Evolutionary conservation across 2,888 invertebrate species (phyloP).

Genomic region (Sinhomidia bicolor): DNA sequence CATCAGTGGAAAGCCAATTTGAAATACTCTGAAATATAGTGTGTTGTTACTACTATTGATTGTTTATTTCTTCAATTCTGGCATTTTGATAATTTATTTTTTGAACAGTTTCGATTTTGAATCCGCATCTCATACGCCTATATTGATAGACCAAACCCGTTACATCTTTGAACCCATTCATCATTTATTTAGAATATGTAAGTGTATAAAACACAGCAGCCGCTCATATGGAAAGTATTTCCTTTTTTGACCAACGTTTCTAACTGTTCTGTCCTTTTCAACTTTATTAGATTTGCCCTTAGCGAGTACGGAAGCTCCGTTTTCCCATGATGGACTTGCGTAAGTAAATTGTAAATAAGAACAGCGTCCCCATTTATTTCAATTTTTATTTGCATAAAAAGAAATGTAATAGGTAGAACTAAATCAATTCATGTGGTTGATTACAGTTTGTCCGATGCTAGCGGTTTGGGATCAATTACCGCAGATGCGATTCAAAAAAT

Average conservation of each 20-base stretch:
- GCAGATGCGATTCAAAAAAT: too few species aligned
- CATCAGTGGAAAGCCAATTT: slow-evolving; percentile 22
- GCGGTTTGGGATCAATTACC: not conserved
- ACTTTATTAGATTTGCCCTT: not conserved
- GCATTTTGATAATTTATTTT: not conserved
- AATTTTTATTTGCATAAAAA: not conserved
- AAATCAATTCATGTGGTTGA: not conserved
- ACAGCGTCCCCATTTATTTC: not conserved
- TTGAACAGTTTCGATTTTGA: not conserved
- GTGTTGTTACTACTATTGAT: not conserved
- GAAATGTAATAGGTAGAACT: too few species aligned
- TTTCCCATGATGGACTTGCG: slow-evolving; percentile 48
- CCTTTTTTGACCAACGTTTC: too few species aligned
- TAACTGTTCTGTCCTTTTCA: too few species aligned
- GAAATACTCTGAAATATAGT: not conserved
- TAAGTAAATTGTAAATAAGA: not conserved
- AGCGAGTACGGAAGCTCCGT: not conserved
- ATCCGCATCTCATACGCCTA: not conserved
- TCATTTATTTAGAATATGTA: not conserved
- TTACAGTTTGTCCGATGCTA: not conserved
- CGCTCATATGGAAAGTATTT: too few species aligned
- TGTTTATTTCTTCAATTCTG: not conserved
- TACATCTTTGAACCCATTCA: too few species aligned
- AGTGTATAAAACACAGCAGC: too few species aligned
- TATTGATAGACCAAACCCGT: not conserved